Conservation (phyloP, 2,888 invertebrate genomes). For the Tinea semifulvella region DNA sequence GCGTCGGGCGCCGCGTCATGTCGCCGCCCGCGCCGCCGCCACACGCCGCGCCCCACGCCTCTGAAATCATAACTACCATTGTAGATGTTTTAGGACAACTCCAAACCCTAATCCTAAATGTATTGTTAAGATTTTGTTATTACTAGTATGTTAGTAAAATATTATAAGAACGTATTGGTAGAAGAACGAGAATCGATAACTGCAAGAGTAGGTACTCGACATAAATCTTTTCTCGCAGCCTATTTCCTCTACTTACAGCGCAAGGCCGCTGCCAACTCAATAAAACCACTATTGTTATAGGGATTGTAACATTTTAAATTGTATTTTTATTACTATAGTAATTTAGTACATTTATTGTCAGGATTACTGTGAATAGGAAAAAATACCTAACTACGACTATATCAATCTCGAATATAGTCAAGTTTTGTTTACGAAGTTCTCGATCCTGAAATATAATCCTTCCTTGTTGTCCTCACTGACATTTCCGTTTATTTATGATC, state of each 20-base stretch:
- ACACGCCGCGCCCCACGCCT: conserved; percentile 66
- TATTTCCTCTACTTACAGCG: neutral
- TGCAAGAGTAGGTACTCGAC: neutral
- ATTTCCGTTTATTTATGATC: conserved; percentile 23
- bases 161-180: neutral
- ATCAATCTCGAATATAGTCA: neutral
- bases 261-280: neutral
- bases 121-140: no score
- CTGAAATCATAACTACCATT: conserved; percentile 38
- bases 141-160: no score
- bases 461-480: conserved; percentile 15
- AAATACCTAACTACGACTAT: neutral
- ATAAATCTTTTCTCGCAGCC: neutral
- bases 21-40: conserved; percentile 66
- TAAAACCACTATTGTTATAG: neutral
- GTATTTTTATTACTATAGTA: no score
- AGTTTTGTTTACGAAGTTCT: conserved; percentile 8
- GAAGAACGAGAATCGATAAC: neutral
- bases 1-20: conserved; percentile 65
- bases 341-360: no score
- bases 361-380: neutral
- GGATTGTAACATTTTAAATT: neutral
- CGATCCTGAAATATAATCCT: conserved; percentile 10
- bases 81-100: no score
- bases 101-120: no score